Evolutionary conservation across 1,140 invertebrate species (phyloP).

Genomic region (Drosophila sechellia): DNA sequence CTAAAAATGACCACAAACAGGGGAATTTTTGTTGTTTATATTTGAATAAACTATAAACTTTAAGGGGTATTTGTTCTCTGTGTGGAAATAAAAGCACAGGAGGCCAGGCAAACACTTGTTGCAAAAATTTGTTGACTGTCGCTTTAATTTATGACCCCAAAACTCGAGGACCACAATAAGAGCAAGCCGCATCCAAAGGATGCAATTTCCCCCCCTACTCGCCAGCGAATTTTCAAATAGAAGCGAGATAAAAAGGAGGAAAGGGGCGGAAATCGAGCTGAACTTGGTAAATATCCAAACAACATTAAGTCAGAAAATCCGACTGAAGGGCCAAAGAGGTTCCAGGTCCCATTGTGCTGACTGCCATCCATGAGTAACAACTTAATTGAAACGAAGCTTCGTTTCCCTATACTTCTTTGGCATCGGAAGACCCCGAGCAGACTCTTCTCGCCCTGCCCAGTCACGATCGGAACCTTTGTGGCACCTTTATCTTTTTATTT

Average conservation of each 20-base stretch:
- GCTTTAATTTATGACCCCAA: constrained; percentile 81
- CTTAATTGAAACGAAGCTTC: constrained; percentile 76
- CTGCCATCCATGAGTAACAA: constrained; percentile 73
- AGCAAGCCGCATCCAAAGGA: constrained; percentile 33
- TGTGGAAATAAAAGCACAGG: background rate
- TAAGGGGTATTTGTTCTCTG: background rate
- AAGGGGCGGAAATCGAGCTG: constrained; percentile 41
- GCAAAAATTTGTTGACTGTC: constrained; percentile 83
- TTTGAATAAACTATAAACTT: background rate
- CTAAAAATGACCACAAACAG: background rate
- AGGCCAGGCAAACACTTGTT: constrained; percentile 75
- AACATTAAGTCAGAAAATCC: constrained; percentile 56
- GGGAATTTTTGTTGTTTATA: background rate
- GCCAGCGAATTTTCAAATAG: constrained; percentile 64
- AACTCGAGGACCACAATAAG: constrained; percentile 27
- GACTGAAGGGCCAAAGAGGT: constrained; percentile 6
- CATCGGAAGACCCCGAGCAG: constrained; percentile 6
- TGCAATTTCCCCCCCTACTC: constrained; percentile 39
- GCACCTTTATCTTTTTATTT: constrained; percentile 39
- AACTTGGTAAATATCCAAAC: constrained; percentile 75
- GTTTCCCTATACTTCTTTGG: constrained; percentile 17
- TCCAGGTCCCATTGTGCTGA: constrained; percentile 4
- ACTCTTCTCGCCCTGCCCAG: constrained; percentile 46
- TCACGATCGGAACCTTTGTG: constrained; percentile 75
- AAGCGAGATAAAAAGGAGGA: constrained; percentile 12